Evolutionary conservation across 2,113 vertebrate genomes (phyloP).

Genomic region (Burhinus bistriatus): DNA sequence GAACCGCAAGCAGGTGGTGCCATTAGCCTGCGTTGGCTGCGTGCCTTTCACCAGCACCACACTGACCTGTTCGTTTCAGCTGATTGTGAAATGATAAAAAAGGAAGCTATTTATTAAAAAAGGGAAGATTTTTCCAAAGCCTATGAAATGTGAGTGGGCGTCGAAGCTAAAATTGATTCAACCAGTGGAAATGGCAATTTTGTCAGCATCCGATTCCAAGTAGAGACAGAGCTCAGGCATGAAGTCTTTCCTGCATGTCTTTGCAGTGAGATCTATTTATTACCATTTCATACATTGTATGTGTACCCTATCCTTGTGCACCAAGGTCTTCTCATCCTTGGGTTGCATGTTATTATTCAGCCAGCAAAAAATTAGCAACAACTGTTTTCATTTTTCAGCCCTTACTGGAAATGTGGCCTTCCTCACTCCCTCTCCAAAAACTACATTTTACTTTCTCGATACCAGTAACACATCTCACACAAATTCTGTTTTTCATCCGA

Average conservation of each 20-base stretch:
- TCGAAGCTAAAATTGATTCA: background rate
- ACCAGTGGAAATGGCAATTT: background rate
- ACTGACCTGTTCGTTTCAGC: background rate
- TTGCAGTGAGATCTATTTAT: background rate
- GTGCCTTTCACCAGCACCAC: background rate
- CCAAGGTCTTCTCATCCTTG: background rate
- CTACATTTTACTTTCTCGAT: background rate
- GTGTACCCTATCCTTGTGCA: background rate
- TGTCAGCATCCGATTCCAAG: background rate
- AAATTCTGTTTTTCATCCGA: background rate
- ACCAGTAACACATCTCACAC: background rate
- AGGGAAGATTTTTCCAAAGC: background rate
- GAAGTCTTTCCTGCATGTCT: background rate
- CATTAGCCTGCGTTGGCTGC: background rate
- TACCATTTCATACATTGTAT: background rate
- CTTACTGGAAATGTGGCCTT: background rate
- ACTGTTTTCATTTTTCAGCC: background rate
- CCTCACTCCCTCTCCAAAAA: background rate
- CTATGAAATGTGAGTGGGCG: accelerated
- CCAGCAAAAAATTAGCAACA: background rate
- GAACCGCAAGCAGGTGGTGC: constrained; percentile 18
- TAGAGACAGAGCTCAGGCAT: background rate
- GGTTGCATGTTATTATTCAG: background rate
- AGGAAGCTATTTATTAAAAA: background rate
- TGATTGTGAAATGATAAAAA: background rate